A percentile compares a stretch with the other conserved stretches of the same genome.
Conservation (phyloP, 2,888 invertebrate genomes). For the Monopis laevigella region DNA sequence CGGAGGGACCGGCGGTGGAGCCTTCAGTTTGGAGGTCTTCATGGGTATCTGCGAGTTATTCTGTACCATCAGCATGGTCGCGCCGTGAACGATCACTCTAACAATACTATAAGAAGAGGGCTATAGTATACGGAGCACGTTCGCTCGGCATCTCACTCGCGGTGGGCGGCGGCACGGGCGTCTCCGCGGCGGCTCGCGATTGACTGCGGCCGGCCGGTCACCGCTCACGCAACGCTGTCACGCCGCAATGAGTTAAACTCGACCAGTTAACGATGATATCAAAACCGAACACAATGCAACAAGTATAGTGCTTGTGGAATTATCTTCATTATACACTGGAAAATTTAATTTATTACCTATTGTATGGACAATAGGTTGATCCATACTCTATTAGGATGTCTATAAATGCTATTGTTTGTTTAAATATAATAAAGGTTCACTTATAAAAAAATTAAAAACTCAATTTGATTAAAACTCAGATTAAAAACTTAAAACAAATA, state of each 20-base stretch:
- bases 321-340: too few relatives aligned
- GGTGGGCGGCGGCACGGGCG: constrained; percentile 9
- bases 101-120: constrained; percentile 54
- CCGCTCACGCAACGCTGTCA: constrained; percentile 10
- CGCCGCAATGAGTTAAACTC: constrained; percentile 4
- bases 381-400: too few relatives aligned
- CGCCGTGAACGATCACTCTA: constrained; percentile 50
- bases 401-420: too few relatives aligned
- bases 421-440: too few relatives aligned
- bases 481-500: too few relatives aligned
- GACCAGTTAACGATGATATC: constrained; percentile 5
- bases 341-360: too few relatives aligned
- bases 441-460: too few relatives aligned
- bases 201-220: constrained; percentile 31
- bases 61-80: constrained; percentile 60
- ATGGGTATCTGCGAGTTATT: constrained; percentile 63
- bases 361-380: too few relatives aligned
- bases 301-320: too few relatives aligned
- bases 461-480: too few relatives aligned
- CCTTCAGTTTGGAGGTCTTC: constrained; percentile 60
- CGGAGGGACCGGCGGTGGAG: constrained; percentile 84
- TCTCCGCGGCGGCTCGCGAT: constrained; percentile 32
- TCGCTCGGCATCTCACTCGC: constrained; percentile 16
- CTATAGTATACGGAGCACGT: constrained; percentile 62
- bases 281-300: too few relatives aligned